These are phyloP conservation scores for Phainopepla nitens DNA, from an alignment of 2,113 vertebrate genomes.

Conservation along the genomic window DNA sequence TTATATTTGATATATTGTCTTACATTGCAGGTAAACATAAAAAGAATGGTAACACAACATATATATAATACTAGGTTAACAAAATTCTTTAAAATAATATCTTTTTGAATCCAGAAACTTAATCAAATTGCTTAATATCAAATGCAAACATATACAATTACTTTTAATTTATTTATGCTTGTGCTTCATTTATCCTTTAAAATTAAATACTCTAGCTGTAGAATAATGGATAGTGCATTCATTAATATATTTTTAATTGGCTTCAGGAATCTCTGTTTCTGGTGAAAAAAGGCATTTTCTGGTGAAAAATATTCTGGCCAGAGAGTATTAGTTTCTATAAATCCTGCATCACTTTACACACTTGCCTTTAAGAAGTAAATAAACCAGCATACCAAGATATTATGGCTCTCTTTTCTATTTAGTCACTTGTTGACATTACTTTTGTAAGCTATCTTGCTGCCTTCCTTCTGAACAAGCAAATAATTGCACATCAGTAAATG, in stretches of 20 bases:
- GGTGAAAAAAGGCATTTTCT: neutral
- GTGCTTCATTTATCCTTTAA: neutral
- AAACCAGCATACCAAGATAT: neutral
- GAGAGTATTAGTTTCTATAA: neutral
- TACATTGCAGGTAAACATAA: neutral
- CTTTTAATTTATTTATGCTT: neutral
- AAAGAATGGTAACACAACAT: neutral
- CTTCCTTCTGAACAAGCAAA: slow-evolving; percentile 37
- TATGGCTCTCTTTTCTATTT: slow-evolving; percentile 10
- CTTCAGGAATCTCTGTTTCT: slow-evolving; percentile 3
- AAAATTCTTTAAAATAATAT: neutral
- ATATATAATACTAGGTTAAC: neutral
- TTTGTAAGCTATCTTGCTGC: slow-evolving; percentile 1
- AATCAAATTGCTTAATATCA: neutral
- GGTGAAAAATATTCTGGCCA: neutral
- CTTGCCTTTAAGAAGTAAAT: neutral
- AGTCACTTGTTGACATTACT: slow-evolving; percentile 28
- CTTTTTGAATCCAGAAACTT: neutral
- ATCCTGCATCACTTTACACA: neutral
- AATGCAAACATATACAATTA: neutral
- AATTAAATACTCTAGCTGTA: neutral
- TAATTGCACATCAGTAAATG: slow-evolving; percentile 32
- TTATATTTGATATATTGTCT: neutral
- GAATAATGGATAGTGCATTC: neutral
- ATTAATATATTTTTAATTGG: neutral